Evolutionary conservation across 1,140 invertebrate species (phyloP).

Genomic region (Diorhabda sublineata): DNA sequence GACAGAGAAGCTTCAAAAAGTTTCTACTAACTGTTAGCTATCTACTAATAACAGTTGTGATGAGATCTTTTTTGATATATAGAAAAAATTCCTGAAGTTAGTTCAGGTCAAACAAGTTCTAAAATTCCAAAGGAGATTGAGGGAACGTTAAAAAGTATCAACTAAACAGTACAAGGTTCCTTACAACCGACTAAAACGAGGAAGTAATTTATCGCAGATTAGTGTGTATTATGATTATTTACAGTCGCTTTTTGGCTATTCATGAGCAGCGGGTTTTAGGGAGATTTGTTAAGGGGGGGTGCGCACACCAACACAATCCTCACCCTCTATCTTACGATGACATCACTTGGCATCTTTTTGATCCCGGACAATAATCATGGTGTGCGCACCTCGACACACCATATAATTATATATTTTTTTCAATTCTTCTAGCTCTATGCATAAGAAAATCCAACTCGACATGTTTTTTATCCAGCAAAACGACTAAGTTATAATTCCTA

Average conservation of each 20-base stretch:
- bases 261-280: conserved; percentile 18
- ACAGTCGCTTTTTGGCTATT: conserved; percentile 25
- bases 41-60: no score
- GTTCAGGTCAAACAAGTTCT: no score
- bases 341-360: conserved; percentile 2
- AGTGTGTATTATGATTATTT: conserved; percentile 10
- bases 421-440: conserved; percentile 3
- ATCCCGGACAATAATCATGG: conserved; percentile 24
- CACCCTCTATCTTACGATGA: conserved; percentile 28
- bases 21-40: no score
- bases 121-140: no score
- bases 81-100: no score
- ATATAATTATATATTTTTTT: conserved; percentile 23
- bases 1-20: no score
- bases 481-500: conserved; percentile 21
- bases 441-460: conserved; percentile 13
- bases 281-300: conserved; percentile 35
- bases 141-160: no score
- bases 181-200: neutral
- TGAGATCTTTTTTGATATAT: no score
- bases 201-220: neutral
- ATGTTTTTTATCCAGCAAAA: conserved; percentile 6
- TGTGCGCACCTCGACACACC: conserved; percentile 36
- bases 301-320: conserved; percentile 40
- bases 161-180: no score